Conservation (phyloP, 64 coral and sea anemone genomes). For the Pocillopora verrucosa region DNA sequence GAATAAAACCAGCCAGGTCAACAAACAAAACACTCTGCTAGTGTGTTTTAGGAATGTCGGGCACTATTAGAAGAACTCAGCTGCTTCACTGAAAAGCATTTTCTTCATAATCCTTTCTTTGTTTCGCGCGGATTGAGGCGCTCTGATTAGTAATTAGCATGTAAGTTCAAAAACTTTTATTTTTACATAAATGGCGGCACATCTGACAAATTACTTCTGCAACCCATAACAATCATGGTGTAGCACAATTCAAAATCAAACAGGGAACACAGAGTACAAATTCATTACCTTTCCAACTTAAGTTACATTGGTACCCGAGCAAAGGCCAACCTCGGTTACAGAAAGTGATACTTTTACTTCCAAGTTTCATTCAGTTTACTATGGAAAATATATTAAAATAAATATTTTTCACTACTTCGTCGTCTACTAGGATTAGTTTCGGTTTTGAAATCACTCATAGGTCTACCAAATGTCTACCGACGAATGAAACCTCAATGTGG, state of each 20-base stretch:
- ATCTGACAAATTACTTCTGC: neutral
- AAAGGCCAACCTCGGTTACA: neutral
- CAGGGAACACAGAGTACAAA: too few species aligned
- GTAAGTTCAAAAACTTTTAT: neutral
- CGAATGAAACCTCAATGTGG: too few species aligned
- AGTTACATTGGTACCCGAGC: too few species aligned
- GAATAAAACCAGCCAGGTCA: neutral
- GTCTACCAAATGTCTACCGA: too few species aligned
- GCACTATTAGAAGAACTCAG: slow-evolving; percentile 6
- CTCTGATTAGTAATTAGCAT: neutral
- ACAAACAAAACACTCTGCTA: slow-evolving; percentile 4
- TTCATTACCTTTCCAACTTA: too few species aligned
- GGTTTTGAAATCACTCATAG: neutral
- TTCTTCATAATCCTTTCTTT: neutral
- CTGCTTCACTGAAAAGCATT: slow-evolving; percentile 11
- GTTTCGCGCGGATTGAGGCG: neutral
- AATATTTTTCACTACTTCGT: neutral
- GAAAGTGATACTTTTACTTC: neutral
- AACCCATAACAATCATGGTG: too few species aligned
- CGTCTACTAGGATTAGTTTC: neutral
- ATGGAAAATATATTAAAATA: neutral
- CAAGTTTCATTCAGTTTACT: neutral
- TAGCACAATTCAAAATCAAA: too few species aligned
- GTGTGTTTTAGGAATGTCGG: neutral
- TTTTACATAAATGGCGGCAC: neutral